Base-by-base conservation (phyloP, 64 coral and sea anemone genomes). In the Montipora sp. region DNA sequence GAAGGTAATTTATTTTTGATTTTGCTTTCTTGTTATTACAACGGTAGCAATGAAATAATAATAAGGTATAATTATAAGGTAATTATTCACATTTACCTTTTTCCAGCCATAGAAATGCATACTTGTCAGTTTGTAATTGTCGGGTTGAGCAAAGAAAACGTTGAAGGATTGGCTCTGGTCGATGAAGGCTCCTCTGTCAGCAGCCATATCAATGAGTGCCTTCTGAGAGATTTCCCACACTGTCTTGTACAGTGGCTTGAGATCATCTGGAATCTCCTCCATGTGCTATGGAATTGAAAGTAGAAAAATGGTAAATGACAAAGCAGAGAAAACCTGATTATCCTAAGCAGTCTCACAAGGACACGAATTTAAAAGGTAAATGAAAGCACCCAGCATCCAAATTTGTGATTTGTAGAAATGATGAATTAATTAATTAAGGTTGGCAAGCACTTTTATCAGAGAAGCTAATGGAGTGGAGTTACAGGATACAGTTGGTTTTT, bases 71-170 rank as follows among this genome's bases (percentile, higher is more conserved):
- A 18, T 1, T 57, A 8, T 8, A 57, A 57, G 53, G 6, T 11
- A 57, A 57, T 11, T 57, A 57, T 57, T 8, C 0, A 57, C 0
- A 83, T 8, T 73, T 66, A 99, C 98, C 92, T 99, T 95, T 82
- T 96, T 96, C 98, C 98, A 99, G 51, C 98, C 98, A 80, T 96
- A 99, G 84, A 99, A 96, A 51, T 99, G 98, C 98, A 99, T 99
- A 81, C 98, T 99, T 21, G 98, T 96, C 45, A 99, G 89, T 65
- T 99, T 99, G 70, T 84, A 89, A 66, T 93, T 96, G 53, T 89
- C 94, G 3, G 94, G 89, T 88, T 99, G 75, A 13, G 91, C 98
- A 89, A 99, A 90, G 57, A 96, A 95, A 75, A 96, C 98, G 63
- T 99, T 99, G 73, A 99, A 99, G 18, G 98, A 99, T 79, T 99